Conservation (phyloP, 1,140 invertebrate genomes). For the Dendroctonus valens region DNA sequence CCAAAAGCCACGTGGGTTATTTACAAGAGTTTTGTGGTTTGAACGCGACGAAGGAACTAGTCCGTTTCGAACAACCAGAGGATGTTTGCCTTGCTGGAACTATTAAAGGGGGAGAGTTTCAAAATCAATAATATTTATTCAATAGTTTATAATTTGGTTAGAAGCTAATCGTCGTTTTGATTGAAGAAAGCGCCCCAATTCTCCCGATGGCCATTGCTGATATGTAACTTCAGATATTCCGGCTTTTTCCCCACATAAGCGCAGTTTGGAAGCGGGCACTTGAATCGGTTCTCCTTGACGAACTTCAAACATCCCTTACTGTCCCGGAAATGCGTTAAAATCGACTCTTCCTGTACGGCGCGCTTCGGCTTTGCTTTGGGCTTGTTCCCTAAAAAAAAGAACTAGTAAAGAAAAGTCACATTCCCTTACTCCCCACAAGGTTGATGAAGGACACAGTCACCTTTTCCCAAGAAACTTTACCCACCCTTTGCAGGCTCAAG, state of each 20-base stretch:
- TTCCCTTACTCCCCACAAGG: too few relatives aligned
- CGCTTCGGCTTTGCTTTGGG: not conserved
- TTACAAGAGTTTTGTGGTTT: not conserved
- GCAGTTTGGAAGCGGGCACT: constrained; percentile 5
- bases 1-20: not conserved
- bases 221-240: constrained; percentile 15
- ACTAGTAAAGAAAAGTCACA: too few relatives aligned
- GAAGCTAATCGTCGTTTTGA: not conserved
- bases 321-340: constrained; percentile 5
- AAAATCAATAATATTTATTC: not conserved
- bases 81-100: not conserved
- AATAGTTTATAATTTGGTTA: not conserved
- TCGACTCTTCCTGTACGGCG: not conserved
- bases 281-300: constrained; percentile 12
- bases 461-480: too few relatives aligned
- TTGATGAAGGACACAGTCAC: too few relatives aligned
- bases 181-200: constrained; percentile 13
- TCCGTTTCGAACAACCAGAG: not conserved
- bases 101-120: not conserved
- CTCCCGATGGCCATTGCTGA: constrained; percentile 15
- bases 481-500: too few relatives aligned
- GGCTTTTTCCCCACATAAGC: constrained; percentile 11
- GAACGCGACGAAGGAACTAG: not conserved
- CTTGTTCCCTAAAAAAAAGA: too few relatives aligned
- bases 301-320: constrained; percentile 8